These are phyloP conservation scores for Sebastes steindachneri DNA, from an alignment of 2,797 vertebrate genomes.

Conservation along the genomic window DNA sequence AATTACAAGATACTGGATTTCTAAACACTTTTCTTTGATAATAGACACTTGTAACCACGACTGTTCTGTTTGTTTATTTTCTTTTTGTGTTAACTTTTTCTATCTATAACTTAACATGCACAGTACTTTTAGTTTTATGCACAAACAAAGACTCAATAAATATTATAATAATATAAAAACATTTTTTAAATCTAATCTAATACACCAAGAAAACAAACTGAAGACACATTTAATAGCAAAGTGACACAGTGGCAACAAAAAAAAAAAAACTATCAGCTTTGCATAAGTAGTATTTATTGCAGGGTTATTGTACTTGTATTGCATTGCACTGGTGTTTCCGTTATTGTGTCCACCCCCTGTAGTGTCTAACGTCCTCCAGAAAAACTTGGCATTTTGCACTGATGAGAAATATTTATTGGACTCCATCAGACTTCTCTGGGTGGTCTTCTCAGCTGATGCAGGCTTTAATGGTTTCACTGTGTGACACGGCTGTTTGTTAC, in stretches of 20 bases:
- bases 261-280: background rate
- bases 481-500: conserved; percentile 23
- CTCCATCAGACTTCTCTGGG: conserved; percentile 12
- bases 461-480: conserved; percentile 3
- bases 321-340: background rate
- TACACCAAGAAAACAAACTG: background rate
- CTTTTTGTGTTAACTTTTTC: too few relatives aligned
- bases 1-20: too few relatives aligned
- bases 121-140: too few relatives aligned
- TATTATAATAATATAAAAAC: too few relatives aligned
- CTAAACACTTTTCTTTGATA: too few relatives aligned
- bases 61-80: too few relatives aligned
- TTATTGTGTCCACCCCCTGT: background rate
- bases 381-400: background rate
- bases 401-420: conserved; percentile 25
- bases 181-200: background rate
- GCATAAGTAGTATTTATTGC: background rate
- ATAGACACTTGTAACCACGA: too few relatives aligned
- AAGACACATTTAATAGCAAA: background rate
- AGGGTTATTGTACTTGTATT: background rate
- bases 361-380: background rate
- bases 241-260: background rate
- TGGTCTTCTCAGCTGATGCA: conserved; percentile 20
- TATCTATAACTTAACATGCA: too few relatives aligned
- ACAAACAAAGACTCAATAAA: too few relatives aligned